Evolutionary conservation across 2,888 invertebrate species (phyloP).

Genomic region (Oeneis ivallda): DNA sequence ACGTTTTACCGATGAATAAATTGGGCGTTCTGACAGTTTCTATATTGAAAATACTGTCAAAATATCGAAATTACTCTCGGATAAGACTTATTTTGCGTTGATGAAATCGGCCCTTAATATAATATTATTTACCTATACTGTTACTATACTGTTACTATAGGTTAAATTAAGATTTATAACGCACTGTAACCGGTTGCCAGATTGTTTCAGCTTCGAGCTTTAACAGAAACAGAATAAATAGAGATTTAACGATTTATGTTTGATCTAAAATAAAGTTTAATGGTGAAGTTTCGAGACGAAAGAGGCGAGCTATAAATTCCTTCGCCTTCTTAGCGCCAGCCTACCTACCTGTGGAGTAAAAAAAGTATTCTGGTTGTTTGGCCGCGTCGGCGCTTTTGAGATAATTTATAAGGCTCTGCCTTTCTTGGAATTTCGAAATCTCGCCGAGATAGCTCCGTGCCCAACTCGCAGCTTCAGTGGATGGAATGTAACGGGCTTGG

Average conservation of each 20-base stretch:
- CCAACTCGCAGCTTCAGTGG: conserved; percentile 62
- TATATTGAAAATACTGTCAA: no score
- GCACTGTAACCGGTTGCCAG: background rate
- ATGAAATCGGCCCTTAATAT: no score
- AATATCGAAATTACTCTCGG: no score
- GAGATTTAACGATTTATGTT: conserved; percentile 18
- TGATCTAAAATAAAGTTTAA: conserved; percentile 8
- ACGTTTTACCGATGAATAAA: no score
- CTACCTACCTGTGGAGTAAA: conserved; percentile 78
- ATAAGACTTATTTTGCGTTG: no score
- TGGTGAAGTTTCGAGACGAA: conserved; percentile 30
- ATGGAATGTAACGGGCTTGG: conserved; percentile 79
- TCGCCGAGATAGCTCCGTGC: conserved; percentile 67
- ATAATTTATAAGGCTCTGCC: conserved; percentile 81
- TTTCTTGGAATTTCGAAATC: conserved; percentile 81
- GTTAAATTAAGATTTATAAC: conserved; percentile 10
- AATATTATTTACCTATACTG: no score
- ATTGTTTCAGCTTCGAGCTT: conserved; percentile 2
- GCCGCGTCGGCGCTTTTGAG: conserved; percentile 81
- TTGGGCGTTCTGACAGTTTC: no score
- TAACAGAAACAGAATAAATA: conserved; percentile 9
- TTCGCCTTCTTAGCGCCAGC: conserved; percentile 78
- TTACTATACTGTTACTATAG: background rate
- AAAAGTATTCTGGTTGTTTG: conserved; percentile 76
- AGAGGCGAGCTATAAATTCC: conserved; percentile 67